Conservation (phyloP, 2,113 vertebrate genomes). For the Ahaetulla prasina region DNA sequence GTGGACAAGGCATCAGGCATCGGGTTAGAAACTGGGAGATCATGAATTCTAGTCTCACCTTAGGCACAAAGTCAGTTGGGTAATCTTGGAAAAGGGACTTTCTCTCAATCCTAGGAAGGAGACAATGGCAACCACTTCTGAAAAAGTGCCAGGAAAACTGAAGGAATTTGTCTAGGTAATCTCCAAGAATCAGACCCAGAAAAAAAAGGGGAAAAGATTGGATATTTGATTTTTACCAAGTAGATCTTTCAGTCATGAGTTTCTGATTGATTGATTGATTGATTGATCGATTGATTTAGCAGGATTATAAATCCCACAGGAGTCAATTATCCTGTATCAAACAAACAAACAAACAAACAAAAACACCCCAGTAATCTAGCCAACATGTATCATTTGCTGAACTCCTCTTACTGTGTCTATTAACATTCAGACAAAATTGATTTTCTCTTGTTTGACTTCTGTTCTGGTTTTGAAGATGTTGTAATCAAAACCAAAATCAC, state of each 20-base stretch:
- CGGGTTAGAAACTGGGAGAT: neutral
- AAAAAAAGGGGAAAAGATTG: neutral
- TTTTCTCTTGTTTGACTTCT: neutral
- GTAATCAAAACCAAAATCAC: neutral
- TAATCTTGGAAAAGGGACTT: neutral
- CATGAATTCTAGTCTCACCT: neutral
- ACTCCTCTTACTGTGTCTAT: neutral
- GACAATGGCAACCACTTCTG: neutral
- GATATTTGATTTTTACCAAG: neutral
- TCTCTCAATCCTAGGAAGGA: neutral
- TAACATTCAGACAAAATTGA: neutral
- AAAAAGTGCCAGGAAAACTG: neutral
- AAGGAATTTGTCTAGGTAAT: neutral
- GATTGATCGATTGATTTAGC: neutral
- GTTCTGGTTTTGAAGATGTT: neutral
- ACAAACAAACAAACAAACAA: too few relatives aligned
- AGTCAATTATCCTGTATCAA: neutral
- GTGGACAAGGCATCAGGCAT: neutral
- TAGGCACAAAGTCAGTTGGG: neutral
- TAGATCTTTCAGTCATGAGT: neutral
- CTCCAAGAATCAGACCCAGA: neutral
- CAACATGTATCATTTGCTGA: neutral
- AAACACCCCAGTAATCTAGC: neutral
- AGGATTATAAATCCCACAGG: neutral
- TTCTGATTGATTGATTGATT: too few relatives aligned